phyloP scores from a whole-genome alignment of 2,888 invertebrate genomes.

The Timema podura region DNA sequence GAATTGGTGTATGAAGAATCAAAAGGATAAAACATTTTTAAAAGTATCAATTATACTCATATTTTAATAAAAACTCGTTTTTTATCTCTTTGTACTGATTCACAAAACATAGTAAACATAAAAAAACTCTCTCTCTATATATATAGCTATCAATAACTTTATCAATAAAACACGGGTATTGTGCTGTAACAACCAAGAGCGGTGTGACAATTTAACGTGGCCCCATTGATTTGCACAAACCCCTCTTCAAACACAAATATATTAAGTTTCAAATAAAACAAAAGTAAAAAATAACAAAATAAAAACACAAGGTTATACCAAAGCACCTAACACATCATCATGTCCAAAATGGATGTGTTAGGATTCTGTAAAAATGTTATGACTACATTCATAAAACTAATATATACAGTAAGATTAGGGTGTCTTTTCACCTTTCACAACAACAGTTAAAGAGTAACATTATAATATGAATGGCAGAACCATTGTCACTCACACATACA shows the following conservation, averaged over 20 bases:
- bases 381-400: conserved; percentile 9
- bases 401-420: conserved; percentile 13
- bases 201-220: background rate
- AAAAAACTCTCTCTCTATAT: background rate
- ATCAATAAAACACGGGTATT: conserved; percentile 7
- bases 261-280: conserved; percentile 13
- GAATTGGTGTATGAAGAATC: background rate
- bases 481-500: background rate
- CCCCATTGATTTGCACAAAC: background rate
- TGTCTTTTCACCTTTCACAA: conserved; percentile 11
- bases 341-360: background rate
- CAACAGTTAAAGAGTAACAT: conserved; percentile 14
- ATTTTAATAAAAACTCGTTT: background rate
- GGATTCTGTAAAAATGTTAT: conserved; percentile 11
- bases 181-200: background rate
- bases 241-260: conserved; percentile 1
- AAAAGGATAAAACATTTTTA: conserved; percentile 12
- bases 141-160: background rate
- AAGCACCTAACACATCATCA: background rate
- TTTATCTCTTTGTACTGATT: conserved; percentile 13
- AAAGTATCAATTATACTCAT: background rate
- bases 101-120: conserved; percentile 10
- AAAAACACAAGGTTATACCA: background rate
- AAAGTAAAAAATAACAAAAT: conserved; percentile 12
- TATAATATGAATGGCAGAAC: background rate